phyloP scores from a whole-genome alignment of 1,140 invertebrate genomes.

The Xylocopa sonorina region DNA sequence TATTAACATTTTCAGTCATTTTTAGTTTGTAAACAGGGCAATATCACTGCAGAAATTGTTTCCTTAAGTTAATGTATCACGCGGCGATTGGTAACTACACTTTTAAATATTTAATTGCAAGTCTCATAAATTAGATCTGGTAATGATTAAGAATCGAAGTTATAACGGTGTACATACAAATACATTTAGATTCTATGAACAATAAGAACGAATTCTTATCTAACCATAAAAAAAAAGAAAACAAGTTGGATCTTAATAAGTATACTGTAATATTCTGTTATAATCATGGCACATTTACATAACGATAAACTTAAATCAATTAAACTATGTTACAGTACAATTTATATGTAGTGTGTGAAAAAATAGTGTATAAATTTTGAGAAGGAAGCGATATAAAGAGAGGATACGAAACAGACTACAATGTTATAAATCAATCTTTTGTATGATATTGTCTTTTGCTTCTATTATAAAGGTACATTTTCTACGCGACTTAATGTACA shows the following conservation, averaged over 20 bases:
- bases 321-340: not conserved
- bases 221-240: not conserved
- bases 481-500: not conserved
- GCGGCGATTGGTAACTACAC: no score
- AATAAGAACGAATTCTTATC: not conserved
- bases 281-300: slow-evolving; percentile 45
- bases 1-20: no score
- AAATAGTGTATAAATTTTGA: not conserved
- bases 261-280: not conserved
- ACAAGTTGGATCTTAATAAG: not conserved
- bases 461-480: slow-evolving; percentile 12
- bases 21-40: no score
- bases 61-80: no score
- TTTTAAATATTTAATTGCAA: no score
- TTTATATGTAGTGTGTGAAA: not conserved
- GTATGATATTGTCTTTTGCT: slow-evolving; percentile 9
- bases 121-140: no score
- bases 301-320: slow-evolving; percentile 22
- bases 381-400: not conserved
- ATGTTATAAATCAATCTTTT: not conserved
- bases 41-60: no score
- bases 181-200: not conserved
- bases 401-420: not conserved
- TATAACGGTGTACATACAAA: not conserved
- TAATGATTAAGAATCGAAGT: not conserved